phyloP scores from a whole-genome alignment of 92 coral and sea anemone species.

The Epizoanthus rinbou region DNA sequence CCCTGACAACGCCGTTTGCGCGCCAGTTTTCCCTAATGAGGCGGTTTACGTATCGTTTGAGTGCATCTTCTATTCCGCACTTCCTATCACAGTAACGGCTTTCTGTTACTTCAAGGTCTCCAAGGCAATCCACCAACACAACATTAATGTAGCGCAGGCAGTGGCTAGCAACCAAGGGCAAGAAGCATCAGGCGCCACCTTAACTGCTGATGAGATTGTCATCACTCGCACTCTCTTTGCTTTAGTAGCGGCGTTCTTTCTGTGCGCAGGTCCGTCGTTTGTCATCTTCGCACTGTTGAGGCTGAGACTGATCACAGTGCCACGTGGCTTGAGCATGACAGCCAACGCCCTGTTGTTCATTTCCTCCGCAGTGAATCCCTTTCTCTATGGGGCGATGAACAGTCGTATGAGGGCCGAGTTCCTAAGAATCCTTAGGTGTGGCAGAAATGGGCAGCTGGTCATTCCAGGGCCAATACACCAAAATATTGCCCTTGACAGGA shows the following conservation, averaged over 20 bases:
- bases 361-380: constrained; percentile 33
- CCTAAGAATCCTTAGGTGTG: constrained; percentile 1
- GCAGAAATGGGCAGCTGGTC: constrained; percentile 14
- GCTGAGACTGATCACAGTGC: constrained; percentile 26
- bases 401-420: constrained; percentile 34
- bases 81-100: constrained; percentile 17
- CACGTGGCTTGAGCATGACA: constrained; percentile 40
- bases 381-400: constrained; percentile 34
- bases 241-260: constrained; percentile 28
- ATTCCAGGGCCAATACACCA: constrained; percentile 11
- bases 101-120: constrained; percentile 36
- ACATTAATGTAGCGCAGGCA: constrained; percentile 3
- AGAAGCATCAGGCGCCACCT: constrained; percentile 20
- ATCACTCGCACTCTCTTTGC: constrained; percentile 31
- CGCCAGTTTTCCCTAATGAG: constrained; percentile 29
- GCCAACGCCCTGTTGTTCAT: constrained; percentile 41
- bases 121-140: constrained; percentile 25
- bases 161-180: constrained; percentile 6
- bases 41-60: constrained; percentile 29
- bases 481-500: constrained; percentile 15
- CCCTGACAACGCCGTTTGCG: constrained; percentile 39
- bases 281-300: constrained; percentile 32
- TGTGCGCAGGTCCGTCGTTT: constrained; percentile 33
- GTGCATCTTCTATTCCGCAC: constrained; percentile 35
- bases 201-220: constrained; percentile 30